These are phyloP conservation scores for Aphelinus atriplicis DNA, from an alignment of 1,140 invertebrate species.

Conservation along the genomic window DNA sequence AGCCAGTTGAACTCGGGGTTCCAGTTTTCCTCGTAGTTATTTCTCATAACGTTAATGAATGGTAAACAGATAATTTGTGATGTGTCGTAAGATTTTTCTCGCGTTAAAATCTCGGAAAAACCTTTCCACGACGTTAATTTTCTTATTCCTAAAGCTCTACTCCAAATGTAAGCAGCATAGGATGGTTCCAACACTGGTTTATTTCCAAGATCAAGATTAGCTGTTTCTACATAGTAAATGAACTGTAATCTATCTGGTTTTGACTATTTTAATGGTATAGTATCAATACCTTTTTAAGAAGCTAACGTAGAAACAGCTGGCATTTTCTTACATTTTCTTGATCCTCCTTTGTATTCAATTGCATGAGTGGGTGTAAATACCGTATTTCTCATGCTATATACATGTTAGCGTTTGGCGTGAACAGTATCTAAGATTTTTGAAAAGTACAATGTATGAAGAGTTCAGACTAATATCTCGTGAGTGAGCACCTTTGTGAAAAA, in stretches of 20 bases:
- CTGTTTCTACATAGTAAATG: not conserved
- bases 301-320: slow-evolving; percentile 2
- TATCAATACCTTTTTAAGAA: slow-evolving; percentile 18
- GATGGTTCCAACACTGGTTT: not conserved
- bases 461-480: too few species aligned
- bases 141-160: not conserved
- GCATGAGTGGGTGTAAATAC: slow-evolving; percentile 48
- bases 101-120: slow-evolving; percentile 30
- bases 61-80: slow-evolving; percentile 38
- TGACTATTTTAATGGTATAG: not conserved
- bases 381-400: too few species aligned
- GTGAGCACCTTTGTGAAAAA: too few species aligned
- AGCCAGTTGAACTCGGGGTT: too few species aligned
- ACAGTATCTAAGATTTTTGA: too few species aligned
- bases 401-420: too few species aligned
- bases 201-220: not conserved
- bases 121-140: slow-evolving; percentile 30
- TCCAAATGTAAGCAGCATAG: slow-evolving; percentile 19
- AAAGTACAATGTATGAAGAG: too few species aligned
- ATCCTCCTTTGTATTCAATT: slow-evolving; percentile 38
- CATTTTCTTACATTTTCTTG: slow-evolving; percentile 29
- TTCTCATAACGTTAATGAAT: slow-evolving; percentile 34
- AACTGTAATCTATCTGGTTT: not conserved
- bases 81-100: not conserved
- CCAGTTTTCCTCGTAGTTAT: too few species aligned